Base-by-base conservation (phyloP, 2,797 vertebrate genomes). In the Epinephelus awoara region DNA sequence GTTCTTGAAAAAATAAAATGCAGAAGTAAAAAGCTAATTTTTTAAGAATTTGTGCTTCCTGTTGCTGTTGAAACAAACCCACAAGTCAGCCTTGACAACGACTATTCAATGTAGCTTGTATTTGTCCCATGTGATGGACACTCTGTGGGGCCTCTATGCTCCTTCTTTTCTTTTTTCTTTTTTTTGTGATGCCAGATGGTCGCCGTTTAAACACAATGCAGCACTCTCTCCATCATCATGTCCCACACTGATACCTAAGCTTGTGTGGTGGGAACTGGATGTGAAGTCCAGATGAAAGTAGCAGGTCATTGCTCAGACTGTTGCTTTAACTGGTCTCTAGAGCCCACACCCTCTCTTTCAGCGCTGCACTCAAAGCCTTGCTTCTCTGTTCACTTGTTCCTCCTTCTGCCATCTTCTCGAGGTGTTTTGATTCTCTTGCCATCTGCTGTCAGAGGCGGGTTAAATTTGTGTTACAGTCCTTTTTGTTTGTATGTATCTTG, bases 141-240 rank as follows among this genome's bases (percentile, higher is more conserved):
- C 74, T 56, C 63, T n/a, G 76, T 38, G 83, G 72, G 86, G 86
- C 84, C 84, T 89, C 82, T 66, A 58, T 64, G 73, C 21, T 84
- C 74, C 51, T 77, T 42, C 40, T 42, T 29, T 29, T 29, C 27
- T 29, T 29, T 29, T 40, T 11, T 12, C 11, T 42, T 70, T 72
- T 72, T 77, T 90, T 89, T 89, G 89, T 89, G 83, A 85, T 47
- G 75, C 88, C 92, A 94, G 91, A 93, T 93, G 93, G 89, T 83
- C 54, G 68, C 68, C 78, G 84, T 42, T 90, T 58, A 83, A 63
- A 61, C 89, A 85, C 88, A 88, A 85, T 87, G 86, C 84, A 79
- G 77, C 15, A 76, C 71, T 85, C 80, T 74, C 80, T 77, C 77
- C 69, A 17, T 90, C 85, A 81, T 27, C 51, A 25, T 59, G 78